Evolutionary conservation across 2,797 vertebrate genomes (phyloP).

Genomic region (Hozukius guyotensis): DNA sequence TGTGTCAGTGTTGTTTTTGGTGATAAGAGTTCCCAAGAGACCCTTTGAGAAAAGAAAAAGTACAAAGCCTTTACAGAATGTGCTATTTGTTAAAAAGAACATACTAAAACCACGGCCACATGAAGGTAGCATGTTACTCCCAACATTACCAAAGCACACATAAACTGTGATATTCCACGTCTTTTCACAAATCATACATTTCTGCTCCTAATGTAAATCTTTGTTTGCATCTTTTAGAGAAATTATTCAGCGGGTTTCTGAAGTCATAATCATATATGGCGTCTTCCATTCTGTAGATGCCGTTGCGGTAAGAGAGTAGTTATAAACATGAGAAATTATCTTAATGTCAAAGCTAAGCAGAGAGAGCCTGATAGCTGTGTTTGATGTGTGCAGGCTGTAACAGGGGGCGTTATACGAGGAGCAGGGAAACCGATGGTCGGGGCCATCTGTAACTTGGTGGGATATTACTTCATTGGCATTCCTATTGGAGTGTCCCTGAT

Average conservation of each 20-base stretch:
- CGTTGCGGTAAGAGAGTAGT: conserved; percentile 73
- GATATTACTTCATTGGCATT: conserved; percentile 84
- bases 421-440: conserved; percentile 85
- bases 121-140: not conserved
- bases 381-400: conserved; percentile 73
- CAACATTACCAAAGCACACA: not conserved
- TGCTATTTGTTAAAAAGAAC: not conserved
- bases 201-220: not conserved
- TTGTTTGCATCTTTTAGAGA: conserved; percentile 69
- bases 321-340: not conserved
- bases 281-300: conserved; percentile 84
- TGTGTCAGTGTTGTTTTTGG: no score
- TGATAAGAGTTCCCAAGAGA: not conserved
- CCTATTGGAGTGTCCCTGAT: conserved; percentile 86
- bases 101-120: not conserved
- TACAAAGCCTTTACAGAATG: not conserved
- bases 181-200: not conserved
- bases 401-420: conserved; percentile 84
- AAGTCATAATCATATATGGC: conserved; percentile 80
- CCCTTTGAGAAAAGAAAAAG: not conserved
- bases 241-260: conserved; percentile 78
- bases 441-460: conserved; percentile 82
- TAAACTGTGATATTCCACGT: not conserved
- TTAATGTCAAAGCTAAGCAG: not conserved
- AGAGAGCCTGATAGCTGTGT: not conserved